Evolutionary conservation across 2,113 vertebrate genomes (phyloP), one percentile per base, ranked within the genome.

Genomic region (Eidolon helvum): DNA sequence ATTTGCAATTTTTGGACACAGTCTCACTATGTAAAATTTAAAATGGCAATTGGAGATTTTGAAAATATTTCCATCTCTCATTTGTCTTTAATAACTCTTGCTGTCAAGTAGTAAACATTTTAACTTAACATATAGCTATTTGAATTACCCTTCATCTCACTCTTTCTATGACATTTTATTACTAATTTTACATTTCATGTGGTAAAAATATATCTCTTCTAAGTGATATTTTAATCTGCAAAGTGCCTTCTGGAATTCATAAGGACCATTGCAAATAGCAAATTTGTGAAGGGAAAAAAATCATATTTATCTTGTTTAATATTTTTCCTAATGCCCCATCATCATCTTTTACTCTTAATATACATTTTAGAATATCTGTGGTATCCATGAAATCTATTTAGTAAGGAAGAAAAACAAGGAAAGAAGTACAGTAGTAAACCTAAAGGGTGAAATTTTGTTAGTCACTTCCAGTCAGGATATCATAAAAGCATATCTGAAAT

Each of bases 1-100:
- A 96, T 95, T 97, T 75, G 86, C 83, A 61, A 45, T 79, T 96
- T 98, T 97, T 96, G 88, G 88, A 94, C 33, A 86, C 35, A 83
- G 30, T 78, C 21, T 92, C 61, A 71, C 35, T 18, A 78, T 83
- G n/a, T 89, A 87, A 93, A 63, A 92, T 85, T 95, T 63, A 53
- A 95, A 96, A 95, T 77, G 53, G 33, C 87, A 96, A 22, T 43
- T 87, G 87, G 40, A 80, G 82, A 82, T 66, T 87, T 65, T 85
- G 80, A 30, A 74, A 91, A 80, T 66, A 77, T 11, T 45, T 4
- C 28, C 55, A 40, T 15, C 57, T 84, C 53, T 91, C 33, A 72
- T 90, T 94, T 94, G 28, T 85, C 57, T 80, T 87, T 69, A 71
- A 82, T 72, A 92, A 90, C 59, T 72, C 55, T 91, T 93, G 22